Percentiles rank a stretch among this genome's conserved stretches.
phyloP scores from a whole-genome alignment of 2,888 invertebrate genomes.

The Pandemis heparana region DNA sequence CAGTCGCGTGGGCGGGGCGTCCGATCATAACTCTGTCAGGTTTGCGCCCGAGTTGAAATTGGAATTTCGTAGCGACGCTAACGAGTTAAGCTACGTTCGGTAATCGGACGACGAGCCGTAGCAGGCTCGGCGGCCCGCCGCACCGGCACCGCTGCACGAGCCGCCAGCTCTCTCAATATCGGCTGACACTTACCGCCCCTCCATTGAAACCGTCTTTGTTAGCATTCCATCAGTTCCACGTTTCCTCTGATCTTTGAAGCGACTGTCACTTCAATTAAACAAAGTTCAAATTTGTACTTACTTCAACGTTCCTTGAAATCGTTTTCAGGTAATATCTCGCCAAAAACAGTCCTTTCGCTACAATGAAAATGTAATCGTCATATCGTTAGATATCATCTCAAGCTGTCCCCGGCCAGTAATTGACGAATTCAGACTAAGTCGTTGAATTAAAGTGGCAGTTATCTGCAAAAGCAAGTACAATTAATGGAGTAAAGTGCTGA shows the following conservation, averaged over 20 bases:
- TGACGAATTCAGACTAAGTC: slow-evolving; percentile 16
- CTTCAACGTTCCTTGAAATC: slow-evolving; percentile 11
- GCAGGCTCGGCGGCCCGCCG: slow-evolving; percentile 44
- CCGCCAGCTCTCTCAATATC: slow-evolving; percentile 8
- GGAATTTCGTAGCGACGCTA: slow-evolving; percentile 58
- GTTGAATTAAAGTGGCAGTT: slow-evolving; percentile 27
- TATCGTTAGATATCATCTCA: slow-evolving; percentile 31
- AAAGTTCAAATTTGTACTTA: slow-evolving; percentile 16
- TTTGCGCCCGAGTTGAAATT: slow-evolving; percentile 57
- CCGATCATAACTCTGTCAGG: slow-evolving; percentile 66
- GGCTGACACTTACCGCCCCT: slow-evolving; percentile 4
- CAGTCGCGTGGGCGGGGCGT: slow-evolving; percentile 59
- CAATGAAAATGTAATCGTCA: slow-evolving; percentile 25
- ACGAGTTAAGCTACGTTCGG: slow-evolving; percentile 56
- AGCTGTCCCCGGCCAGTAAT: slow-evolving; percentile 15
- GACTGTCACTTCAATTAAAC: slow-evolving; percentile 28
- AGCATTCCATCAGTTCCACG: slow-evolving; percentile 21
- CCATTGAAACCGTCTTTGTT: slow-evolving; percentile 22
- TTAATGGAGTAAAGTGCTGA: slow-evolving; percentile 35
- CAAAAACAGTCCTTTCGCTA: slow-evolving; percentile 33
- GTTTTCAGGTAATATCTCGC: slow-evolving; percentile 28
- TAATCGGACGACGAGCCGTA: slow-evolving; percentile 43
- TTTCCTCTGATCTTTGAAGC: slow-evolving; percentile 13
- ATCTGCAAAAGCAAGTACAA: slow-evolving; percentile 31
- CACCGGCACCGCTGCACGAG: slow-evolving; percentile 11